Evolutionary conservation across 2,888 invertebrate species (phyloP).

Genomic region (Amiota mariae): DNA sequence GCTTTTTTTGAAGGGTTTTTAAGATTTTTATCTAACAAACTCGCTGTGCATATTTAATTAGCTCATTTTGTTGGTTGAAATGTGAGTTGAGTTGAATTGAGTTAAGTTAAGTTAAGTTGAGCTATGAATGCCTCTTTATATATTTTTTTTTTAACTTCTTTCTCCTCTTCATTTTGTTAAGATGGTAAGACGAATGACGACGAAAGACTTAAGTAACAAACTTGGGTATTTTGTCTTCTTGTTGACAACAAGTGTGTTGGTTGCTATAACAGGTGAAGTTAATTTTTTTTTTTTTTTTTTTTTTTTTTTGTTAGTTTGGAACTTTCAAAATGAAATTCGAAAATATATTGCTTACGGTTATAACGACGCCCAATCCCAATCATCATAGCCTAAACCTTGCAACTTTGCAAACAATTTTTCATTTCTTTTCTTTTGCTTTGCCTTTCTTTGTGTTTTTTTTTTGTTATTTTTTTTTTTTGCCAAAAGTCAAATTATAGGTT

Average conservation of each 20-base stretch:
- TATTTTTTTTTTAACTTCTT: neutral
- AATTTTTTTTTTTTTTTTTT: neutral
- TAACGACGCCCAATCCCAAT: no score
- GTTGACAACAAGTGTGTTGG: conserved; percentile 60
- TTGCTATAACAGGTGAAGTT: conserved; percentile 41
- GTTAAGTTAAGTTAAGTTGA: no score
- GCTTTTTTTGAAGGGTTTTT: conserved; percentile 64
- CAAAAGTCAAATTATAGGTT: neutral
- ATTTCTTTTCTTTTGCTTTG: neutral
- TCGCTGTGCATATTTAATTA: conserved; percentile 67
- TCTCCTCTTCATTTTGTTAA: neutral
- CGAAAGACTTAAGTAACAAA: conserved; percentile 24
- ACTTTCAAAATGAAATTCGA: neutral
- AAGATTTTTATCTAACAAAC: conserved; percentile 66
- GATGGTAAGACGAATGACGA: neutral
- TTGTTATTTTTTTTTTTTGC: neutral
- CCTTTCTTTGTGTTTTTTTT: neutral
- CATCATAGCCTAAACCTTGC: neutral
- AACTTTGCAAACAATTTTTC: conserved; percentile 8
- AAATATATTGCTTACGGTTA: no score
- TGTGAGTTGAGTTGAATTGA: no score
- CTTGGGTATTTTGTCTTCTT: conserved; percentile 40
- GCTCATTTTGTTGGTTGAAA: conserved; percentile 52
- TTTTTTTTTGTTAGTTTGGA: neutral
- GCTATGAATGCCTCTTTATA: conserved; percentile 39